These are phyloP conservation scores for Decapterus maruadsi DNA, from an alignment of 2,797 vertebrate species.

Conservation along the genomic window DNA sequence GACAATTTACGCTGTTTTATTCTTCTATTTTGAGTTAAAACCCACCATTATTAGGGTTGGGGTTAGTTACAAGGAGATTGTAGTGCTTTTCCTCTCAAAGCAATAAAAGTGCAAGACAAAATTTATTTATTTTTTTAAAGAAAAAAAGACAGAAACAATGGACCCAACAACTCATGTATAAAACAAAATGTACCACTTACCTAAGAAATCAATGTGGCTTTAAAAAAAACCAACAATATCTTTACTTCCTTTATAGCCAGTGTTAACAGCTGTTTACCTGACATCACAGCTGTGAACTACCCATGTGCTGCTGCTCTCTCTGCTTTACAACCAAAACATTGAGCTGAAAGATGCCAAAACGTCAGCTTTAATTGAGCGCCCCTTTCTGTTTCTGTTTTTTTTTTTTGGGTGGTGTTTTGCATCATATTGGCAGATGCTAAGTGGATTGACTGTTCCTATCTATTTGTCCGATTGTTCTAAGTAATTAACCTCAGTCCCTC, in stretches of 20 bases:
- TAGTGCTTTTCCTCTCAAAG: no score
- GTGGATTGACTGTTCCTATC: not conserved
- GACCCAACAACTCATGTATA: no score
- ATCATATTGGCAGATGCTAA: slow-evolving; percentile 1
- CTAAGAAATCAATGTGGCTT: no score
- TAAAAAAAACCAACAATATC: no score
- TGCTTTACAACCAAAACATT: not conserved
- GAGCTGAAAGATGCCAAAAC: not conserved
- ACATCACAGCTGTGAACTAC: not conserved
- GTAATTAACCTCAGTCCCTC: slow-evolving; percentile 26
- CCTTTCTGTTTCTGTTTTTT: not conserved
- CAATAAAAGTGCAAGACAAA: no score
- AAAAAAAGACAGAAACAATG: no score
- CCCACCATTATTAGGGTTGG: not conserved
- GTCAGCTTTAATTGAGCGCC: not conserved
- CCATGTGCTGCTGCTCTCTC: not conserved
- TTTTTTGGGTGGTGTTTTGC: no score
- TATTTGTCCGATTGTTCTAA: slow-evolving; percentile 31
- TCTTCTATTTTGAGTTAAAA: slow-evolving; percentile 11
- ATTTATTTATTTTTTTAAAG: no score
- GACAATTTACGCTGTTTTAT: slow-evolving; percentile 20
- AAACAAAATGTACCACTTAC: no score
- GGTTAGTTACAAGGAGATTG: no score
- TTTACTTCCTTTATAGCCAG: no score
- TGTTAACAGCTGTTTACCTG: no score